Conservation (phyloP, 2,113 vertebrate species). For the Ageneiosus marmoratus region DNA sequence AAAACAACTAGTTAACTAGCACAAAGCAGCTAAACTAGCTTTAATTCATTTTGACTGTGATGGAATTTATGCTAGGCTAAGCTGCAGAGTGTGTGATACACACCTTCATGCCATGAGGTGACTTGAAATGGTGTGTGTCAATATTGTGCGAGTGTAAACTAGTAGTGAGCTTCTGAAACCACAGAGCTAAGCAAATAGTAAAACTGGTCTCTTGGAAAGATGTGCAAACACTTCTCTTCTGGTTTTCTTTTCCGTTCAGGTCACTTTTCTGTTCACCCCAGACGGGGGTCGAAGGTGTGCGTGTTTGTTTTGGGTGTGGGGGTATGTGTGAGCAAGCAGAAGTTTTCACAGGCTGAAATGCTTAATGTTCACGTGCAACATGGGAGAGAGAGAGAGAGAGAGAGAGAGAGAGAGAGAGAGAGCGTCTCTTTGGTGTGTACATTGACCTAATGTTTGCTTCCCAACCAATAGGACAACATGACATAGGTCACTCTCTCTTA, state of each 20-base stretch:
- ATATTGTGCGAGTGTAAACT: background rate
- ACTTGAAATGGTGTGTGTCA: background rate
- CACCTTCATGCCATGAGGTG: no score
- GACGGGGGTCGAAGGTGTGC: background rate
- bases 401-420: no score
- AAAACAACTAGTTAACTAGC: background rate
- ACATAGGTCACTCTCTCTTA: background rate
- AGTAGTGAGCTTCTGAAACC: slow-evolving; percentile 1
- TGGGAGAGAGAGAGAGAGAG: background rate
- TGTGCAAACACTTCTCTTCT: background rate
- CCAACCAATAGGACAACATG: background rate
- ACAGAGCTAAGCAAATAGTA: background rate
- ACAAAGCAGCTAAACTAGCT: background rate
- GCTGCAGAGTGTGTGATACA: background rate
- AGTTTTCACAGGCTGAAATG: background rate
- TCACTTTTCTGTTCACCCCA: background rate
- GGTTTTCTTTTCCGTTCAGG: background rate
- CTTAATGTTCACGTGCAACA: background rate
- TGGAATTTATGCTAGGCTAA: background rate
- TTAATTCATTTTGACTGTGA: background rate
- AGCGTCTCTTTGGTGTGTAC: no score
- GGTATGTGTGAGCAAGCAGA: background rate
- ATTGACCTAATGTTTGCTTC: background rate
- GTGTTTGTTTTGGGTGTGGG: slow-evolving; percentile 28
- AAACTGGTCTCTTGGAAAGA: background rate